Base-by-base conservation (phyloP, 2,113 vertebrate genomes). In the Grallaria varia region DNA sequence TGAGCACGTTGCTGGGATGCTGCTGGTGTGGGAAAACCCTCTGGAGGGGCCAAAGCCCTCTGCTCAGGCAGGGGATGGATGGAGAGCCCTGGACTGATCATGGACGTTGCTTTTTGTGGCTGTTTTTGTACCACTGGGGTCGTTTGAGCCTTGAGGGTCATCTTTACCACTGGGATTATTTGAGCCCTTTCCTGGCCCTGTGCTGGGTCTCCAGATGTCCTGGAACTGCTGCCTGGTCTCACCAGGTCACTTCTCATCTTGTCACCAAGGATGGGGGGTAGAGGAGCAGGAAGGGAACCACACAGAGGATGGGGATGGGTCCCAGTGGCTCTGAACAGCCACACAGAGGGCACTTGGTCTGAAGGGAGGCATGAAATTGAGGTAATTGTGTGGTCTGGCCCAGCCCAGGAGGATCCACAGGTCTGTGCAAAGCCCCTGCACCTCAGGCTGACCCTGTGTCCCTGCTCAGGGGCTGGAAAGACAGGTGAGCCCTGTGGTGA, bases 311-410 rank as follows among this genome's bases (percentile, higher is more conserved):
- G 1, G 8, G 22, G 21, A 37, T 49, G 53, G 22, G 5, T 84
- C 53, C 39, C 27, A 35, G 53, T 24, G 20, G 5, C 50, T 87
- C 68, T 74, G 28, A 94, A 58, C n/a, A 63, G 33, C 47, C 42
- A 27, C 47, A 11, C 0, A 0, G 31, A 52, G 23, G 19, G 27
- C 21, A 11, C 6, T 68, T 33, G 12, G 27, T 42, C 47, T 84
- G 56, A 31, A 94, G 50, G 49, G 12, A 72, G 23, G 13, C 16
- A 22, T 6, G 17, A 60, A 25, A 4, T 28, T 73, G 47, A 69
- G 9, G 68, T 49, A 40, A 47, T n/a, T 62, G 14, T 12, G 60
- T 40, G 60, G 27, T 66, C 11, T 40, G 40, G 22, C 28, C 45
- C 53, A n/a, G 2, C 45, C 62, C n/a, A 66, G 45, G 10, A 18